Percentiles rank a stretch among this genome's conserved stretches.
Evolutionary conservation across 2,113 vertebrate species (phyloP).

Genomic region (Electrona antarctica): DNA sequence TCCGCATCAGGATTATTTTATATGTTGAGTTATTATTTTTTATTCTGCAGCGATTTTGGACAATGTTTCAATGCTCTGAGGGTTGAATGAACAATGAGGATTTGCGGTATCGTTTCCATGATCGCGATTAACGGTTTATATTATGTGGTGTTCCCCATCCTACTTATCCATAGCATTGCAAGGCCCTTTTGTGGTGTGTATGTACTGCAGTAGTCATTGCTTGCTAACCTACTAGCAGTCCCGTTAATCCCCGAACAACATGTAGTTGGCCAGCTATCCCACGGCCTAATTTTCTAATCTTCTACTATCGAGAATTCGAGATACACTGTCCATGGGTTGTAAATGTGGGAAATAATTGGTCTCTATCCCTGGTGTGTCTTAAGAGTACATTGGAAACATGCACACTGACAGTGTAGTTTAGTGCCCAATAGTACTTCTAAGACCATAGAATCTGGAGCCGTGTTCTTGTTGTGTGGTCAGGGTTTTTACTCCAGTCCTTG

Average conservation of each 20-base stretch:
- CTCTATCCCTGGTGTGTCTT: neutral
- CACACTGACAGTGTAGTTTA: neutral
- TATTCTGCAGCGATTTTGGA: too few species aligned
- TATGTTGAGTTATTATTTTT: too few species aligned
- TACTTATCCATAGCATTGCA: neutral
- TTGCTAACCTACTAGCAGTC: conserved; percentile 36
- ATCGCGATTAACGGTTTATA: too few species aligned
- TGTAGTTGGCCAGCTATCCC: conserved; percentile 69
- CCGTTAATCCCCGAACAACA: conserved; percentile 73
- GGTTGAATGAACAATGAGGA: too few species aligned
- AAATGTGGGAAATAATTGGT: neutral
- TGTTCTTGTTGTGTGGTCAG: conserved; percentile 9
- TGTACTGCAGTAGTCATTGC: conserved; percentile 41
- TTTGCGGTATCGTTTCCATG: too few species aligned
- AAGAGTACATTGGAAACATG: neutral
- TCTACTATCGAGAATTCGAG: conserved; percentile 51
- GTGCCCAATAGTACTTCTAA: neutral
- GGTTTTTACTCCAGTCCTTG: neutral
- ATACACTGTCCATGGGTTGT: conserved; percentile 15
- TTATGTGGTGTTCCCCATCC: too few species aligned
- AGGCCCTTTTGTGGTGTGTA: conserved; percentile 37
- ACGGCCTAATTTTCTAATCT: conserved; percentile 80
- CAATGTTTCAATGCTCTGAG: too few species aligned
- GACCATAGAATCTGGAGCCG: neutral
- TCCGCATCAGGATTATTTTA: neutral